Percentiles rank a stretch among this genome's conserved stretches.
Evolutionary conservation across 2,797 vertebrate genomes (phyloP).

Genomic region (Mormyrops attenuatus): DNA sequence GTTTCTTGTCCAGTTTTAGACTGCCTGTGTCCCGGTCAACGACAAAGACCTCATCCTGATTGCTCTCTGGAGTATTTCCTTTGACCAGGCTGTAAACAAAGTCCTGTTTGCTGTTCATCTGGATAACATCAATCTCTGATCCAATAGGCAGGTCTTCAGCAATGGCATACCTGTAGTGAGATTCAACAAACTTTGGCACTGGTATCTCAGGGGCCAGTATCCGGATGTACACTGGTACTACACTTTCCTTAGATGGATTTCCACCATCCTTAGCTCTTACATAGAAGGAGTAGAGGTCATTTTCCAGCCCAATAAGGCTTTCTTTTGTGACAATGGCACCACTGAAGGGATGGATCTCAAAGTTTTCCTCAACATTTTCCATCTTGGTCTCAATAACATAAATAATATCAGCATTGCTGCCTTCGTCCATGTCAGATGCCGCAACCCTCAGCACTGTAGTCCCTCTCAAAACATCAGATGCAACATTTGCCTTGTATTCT

Average conservation of each 20-base stretch:
- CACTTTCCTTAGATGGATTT: constrained; percentile 71
- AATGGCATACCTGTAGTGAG: constrained; percentile 80
- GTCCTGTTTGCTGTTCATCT: constrained; percentile 69
- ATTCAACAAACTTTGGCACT: constrained; percentile 82
- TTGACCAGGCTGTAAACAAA: constrained; percentile 76
- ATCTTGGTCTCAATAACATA: constrained; percentile 83
- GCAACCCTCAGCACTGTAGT: constrained; percentile 79
- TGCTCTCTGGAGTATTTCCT: constrained; percentile 87
- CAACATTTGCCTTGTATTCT: constrained; percentile 80
- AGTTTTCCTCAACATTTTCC: constrained; percentile 85
- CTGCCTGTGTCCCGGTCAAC: constrained; percentile 78
- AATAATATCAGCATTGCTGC: constrained; percentile 87
- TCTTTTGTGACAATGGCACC: constrained; percentile 89
- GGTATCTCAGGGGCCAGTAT: constrained; percentile 78
- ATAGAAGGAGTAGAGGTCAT: constrained; percentile 82
- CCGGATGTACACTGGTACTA: constrained; percentile 80
- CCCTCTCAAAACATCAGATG: constrained; percentile 76
- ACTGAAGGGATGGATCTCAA: constrained; percentile 80
- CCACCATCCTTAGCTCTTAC: constrained; percentile 85
- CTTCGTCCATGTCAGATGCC: constrained; percentile 91
- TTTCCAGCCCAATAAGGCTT: constrained; percentile 92
- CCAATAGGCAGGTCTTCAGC: constrained; percentile 83
- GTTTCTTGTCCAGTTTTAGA: constrained; percentile 84
- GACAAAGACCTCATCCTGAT: constrained; percentile 81
- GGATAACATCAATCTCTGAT: constrained; percentile 82